Percentiles rank a stretch among this genome's conserved stretches.
These are phyloP conservation scores for Drosophila leonis DNA, from an alignment of 2,888 invertebrate species.

Conservation along the genomic window DNA sequence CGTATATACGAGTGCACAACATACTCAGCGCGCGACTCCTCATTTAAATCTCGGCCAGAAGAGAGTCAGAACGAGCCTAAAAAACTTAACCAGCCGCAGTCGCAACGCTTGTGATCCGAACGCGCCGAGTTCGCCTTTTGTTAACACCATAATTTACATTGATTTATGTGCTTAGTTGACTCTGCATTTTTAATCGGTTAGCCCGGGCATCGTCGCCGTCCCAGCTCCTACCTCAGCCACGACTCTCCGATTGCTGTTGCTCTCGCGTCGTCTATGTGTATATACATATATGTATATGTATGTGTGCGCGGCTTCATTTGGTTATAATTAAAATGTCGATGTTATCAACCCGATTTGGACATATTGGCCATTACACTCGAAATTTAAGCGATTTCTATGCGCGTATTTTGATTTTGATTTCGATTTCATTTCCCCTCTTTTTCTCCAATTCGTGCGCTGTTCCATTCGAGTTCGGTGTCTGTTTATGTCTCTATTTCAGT, in stretches of 20 bases:
- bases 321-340: slow-evolving; percentile 84
- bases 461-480: slow-evolving; percentile 5
- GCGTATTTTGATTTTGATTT: slow-evolving; percentile 65
- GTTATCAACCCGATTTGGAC: slow-evolving; percentile 81
- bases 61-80: slow-evolving; percentile 17
- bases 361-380: slow-evolving; percentile 82
- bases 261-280: slow-evolving; percentile 2
- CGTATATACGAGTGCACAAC: slow-evolving; percentile 58
- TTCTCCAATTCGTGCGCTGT: slow-evolving; percentile 4
- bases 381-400: slow-evolving; percentile 82
- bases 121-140: slow-evolving; percentile 81
- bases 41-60: slow-evolving; percentile 70
- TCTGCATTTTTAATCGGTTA: slow-evolving; percentile 82
- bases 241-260: background rate
- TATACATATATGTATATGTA: slow-evolving; percentile 24
- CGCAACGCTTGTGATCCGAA: slow-evolving; percentile 47
- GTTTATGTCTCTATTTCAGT: slow-evolving; percentile 18
- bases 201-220: slow-evolving; percentile 32
- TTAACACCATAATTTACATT: slow-evolving; percentile 84
- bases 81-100: slow-evolving; percentile 32
- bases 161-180: slow-evolving; percentile 82
- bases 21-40: slow-evolving; percentile 57
- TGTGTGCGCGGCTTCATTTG: slow-evolving; percentile 76
- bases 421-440: slow-evolving; percentile 45
- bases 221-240: slow-evolving; percentile 1